phyloP scores from a whole-genome alignment of 2,888 invertebrate genomes.

The Papilio protenor region DNA sequence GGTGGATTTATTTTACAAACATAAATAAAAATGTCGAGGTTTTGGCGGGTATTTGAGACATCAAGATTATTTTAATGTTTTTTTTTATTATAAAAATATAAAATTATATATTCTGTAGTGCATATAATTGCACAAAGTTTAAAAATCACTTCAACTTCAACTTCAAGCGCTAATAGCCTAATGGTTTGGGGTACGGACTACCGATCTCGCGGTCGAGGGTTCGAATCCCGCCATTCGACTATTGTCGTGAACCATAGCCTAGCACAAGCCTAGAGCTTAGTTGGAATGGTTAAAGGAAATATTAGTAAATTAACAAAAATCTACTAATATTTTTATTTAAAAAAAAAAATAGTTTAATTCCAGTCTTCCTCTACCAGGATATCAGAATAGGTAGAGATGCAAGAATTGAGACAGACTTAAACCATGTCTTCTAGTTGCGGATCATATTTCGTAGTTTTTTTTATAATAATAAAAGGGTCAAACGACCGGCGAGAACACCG shows the following conservation, averaged over 20 bases:
- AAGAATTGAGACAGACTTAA: not conserved
- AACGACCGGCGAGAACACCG: too few relatives aligned
- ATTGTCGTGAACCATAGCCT: too few relatives aligned
- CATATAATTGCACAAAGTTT: not conserved
- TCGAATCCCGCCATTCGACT: too few relatives aligned
- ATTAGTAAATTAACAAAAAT: too few relatives aligned
- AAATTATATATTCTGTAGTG: not conserved
- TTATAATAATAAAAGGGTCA: too few relatives aligned
- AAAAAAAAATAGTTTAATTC: not conserved
- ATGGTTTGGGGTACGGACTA: too few relatives aligned
- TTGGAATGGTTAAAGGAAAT: too few relatives aligned
- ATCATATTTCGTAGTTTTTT: too few relatives aligned
- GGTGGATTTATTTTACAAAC: conserved; percentile 18
- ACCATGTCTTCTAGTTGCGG: not conserved
- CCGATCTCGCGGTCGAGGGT: too few relatives aligned
- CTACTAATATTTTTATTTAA: too few relatives aligned
- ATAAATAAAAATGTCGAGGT: conserved; percentile 10
- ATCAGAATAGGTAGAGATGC: not conserved
- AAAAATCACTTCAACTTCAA: not conserved
- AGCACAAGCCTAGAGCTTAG: too few relatives aligned
- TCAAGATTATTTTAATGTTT: conserved; percentile 19
- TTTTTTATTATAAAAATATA: not conserved
- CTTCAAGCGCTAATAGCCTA: too few relatives aligned
- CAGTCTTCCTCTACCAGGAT: not conserved
- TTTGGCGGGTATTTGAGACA: conserved; percentile 5